Evolutionary conservation across 2,888 invertebrate genomes (phyloP).

Genomic region (Apodemia hepburni): DNA sequence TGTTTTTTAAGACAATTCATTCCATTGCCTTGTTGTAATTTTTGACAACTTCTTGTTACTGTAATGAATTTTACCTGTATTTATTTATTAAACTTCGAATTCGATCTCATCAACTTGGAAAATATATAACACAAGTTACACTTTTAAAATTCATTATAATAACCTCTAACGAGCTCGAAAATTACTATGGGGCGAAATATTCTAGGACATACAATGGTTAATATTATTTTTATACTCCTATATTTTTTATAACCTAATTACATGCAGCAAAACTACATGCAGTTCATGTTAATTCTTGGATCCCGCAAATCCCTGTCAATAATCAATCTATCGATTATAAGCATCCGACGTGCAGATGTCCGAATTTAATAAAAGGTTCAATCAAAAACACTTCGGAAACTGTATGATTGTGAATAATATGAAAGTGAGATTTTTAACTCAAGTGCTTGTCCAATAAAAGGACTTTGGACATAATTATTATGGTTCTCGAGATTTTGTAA

Average conservation of each 20-base stretch:
- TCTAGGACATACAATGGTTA: constrained; percentile 13
- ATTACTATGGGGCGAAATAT: constrained; percentile 19
- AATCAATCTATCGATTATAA: not conserved
- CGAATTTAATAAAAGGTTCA: not conserved
- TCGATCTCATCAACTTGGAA: not conserved
- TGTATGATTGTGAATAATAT: not conserved
- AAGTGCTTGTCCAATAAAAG: not conserved
- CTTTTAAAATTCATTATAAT: constrained; percentile 15
- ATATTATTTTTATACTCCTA: constrained; percentile 17
- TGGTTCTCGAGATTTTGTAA: not conserved
- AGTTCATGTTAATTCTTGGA: not conserved
- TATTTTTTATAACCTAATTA: constrained; percentile 11
- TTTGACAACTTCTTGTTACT: constrained; percentile 11
- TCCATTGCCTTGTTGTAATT: constrained; percentile 18
- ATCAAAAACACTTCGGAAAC: not conserved
- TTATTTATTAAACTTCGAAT: not conserved
- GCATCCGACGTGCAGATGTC: not conserved
- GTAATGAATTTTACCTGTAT: constrained; percentile 13
- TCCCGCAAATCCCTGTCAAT: too few relatives aligned
- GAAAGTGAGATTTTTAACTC: not conserved
- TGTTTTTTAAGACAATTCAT: constrained; percentile 7
- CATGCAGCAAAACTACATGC: not conserved
- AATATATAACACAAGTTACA: not conserved
- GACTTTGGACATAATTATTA: not conserved
- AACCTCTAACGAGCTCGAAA: constrained; percentile 18